phyloP scores from a whole-genome alignment of 2,888 invertebrate species.

The Lasioglossum vierecki region DNA sequence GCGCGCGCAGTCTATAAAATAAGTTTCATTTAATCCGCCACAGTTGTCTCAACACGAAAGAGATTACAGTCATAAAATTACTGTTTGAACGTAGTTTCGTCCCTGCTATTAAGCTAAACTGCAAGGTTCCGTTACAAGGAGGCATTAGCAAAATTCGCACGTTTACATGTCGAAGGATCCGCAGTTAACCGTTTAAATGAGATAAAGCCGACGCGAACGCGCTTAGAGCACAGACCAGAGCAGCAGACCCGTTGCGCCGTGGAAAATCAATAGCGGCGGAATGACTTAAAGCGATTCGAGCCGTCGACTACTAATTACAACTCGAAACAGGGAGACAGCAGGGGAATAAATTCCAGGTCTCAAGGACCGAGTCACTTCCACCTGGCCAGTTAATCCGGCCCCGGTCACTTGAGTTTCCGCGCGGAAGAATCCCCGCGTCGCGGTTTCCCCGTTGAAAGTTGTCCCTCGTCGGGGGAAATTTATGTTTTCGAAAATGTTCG shows the following conservation, averaged over 20 bases:
- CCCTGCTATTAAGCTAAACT: neutral
- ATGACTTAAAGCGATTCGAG: constrained; percentile 3
- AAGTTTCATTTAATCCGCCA: neutral
- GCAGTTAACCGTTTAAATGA: neutral
- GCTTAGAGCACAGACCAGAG: neutral
- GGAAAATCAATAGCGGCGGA: constrained; percentile 2
- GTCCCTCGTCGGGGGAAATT: constrained; percentile 52
- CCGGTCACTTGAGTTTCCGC: constrained; percentile 26
- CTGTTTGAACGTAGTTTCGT: neutral
- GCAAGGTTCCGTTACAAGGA: neutral
- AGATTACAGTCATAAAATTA: neutral
- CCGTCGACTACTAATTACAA: constrained; percentile 13
- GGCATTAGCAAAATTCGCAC: too few species aligned
- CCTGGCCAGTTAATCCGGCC: constrained; percentile 49
- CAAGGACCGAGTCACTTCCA: constrained; percentile 14
- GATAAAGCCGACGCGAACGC: neutral
- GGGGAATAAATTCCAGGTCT: constrained; percentile 23
- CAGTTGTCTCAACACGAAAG: neutral
- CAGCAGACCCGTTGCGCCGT: neutral
- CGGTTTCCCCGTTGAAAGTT: constrained; percentile 42
- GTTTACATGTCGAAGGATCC: neutral
- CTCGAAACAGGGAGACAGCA: neutral
- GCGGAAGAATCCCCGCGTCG: constrained; percentile 12
- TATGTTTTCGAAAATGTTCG: constrained; percentile 61
- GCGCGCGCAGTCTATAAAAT: neutral